phyloP scores from a whole-genome alignment of 2,888 invertebrate genomes.

The Dione vanillae region DNA sequence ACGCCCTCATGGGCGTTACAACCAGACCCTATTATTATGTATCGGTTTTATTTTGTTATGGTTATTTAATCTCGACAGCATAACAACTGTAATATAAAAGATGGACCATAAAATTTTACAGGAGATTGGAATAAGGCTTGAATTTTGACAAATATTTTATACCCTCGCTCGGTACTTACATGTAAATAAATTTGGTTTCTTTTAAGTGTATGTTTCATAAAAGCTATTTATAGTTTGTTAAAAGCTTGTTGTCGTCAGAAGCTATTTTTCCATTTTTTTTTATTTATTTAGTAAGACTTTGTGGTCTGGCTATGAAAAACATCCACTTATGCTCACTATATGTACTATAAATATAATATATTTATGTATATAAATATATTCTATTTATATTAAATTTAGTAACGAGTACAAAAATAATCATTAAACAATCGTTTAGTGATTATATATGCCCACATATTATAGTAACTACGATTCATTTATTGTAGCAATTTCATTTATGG shows the following conservation, averaged over 20 bases:
- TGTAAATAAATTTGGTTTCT: conserved; percentile 5
- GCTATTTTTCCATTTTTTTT: too few relatives aligned
- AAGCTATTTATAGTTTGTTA: background rate
- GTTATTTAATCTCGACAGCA: conserved; percentile 48
- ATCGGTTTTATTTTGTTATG: conserved; percentile 51
- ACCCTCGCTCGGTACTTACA: background rate
- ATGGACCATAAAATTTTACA: conserved; percentile 37
- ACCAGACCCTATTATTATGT: conserved; percentile 60
- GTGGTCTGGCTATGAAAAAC: too few relatives aligned
- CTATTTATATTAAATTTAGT: background rate
- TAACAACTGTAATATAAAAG: conserved; percentile 46
- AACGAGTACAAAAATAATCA: background rate
- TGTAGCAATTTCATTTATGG: conserved; percentile 30
- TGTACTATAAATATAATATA: too few relatives aligned
- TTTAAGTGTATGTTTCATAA: background rate
- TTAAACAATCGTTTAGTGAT: background rate
- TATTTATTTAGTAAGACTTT: too few relatives aligned
- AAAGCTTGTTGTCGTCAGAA: too few relatives aligned
- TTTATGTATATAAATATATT: too few relatives aligned
- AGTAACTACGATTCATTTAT: background rate
- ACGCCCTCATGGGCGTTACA: conserved; percentile 57
- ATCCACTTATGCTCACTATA: too few relatives aligned
- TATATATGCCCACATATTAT: background rate
- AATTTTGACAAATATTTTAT: conserved; percentile 32
- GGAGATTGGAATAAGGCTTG: conserved; percentile 18